Conservation (phyloP, 2,113 vertebrate species). For the Ceyx margarethae region DNA sequence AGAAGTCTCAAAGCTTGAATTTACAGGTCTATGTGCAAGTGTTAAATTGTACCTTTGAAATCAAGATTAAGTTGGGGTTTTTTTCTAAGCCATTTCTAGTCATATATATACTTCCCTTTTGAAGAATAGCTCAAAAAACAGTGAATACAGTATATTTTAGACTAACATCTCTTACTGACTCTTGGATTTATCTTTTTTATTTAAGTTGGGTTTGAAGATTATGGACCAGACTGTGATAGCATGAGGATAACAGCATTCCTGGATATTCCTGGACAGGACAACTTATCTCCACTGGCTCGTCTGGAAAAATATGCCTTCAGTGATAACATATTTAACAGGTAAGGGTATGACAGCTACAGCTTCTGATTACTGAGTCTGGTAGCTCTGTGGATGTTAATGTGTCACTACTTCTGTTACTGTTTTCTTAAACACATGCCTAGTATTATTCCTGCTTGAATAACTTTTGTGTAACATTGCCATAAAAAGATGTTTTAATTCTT, state of each 20-base stretch:
- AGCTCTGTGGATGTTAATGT: background rate
- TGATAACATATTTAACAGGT: constrained; percentile 90
- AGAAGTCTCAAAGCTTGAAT: background rate
- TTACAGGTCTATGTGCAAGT: background rate
- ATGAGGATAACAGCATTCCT: constrained; percentile 88
- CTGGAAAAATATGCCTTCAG: constrained; percentile 91
- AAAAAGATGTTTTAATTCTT: background rate
- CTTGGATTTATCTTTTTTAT: background rate
- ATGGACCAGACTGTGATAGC: constrained; percentile 84
- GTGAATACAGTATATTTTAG: background rate
- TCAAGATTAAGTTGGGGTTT: background rate
- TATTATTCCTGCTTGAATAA: background rate
- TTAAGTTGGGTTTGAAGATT: constrained; percentile 90
- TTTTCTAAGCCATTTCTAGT: background rate
- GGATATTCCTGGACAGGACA: constrained; percentile 85
- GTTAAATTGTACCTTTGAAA: background rate
- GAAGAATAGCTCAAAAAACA: background rate
- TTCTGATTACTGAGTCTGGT: background rate
- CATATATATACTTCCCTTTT: background rate
- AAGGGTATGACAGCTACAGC: background rate
- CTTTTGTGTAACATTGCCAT: background rate
- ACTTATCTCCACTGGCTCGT: constrained; percentile 81
- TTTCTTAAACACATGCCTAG: background rate
- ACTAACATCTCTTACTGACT: background rate
- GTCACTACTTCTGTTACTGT: background rate